Conservation (phyloP, 2,113 vertebrate genomes). For the Mobula hypostoma region DNA sequence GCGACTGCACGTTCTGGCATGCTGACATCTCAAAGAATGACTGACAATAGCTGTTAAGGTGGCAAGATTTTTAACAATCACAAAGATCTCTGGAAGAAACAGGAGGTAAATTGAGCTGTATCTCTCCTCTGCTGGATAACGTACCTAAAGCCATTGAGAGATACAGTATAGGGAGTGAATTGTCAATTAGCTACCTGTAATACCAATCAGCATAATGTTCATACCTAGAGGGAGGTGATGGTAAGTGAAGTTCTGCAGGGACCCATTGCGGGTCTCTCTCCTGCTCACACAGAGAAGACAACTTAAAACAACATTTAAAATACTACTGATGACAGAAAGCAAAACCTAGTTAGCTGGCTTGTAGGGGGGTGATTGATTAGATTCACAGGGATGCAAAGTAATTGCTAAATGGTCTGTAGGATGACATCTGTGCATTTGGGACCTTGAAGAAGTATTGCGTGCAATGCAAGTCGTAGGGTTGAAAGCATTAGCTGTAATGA, state of each 20-base stretch:
- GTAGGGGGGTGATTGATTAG: background rate
- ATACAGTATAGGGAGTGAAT: background rate
- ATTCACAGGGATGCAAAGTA: background rate
- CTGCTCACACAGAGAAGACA: background rate
- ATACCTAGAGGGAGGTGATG: background rate
- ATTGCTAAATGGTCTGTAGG: conserved; percentile 6
- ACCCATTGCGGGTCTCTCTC: background rate
- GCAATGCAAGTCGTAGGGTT: background rate
- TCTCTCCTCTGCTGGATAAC: background rate
- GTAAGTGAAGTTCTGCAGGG: background rate
- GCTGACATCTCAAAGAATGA: too few relatives aligned
- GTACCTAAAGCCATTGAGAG: background rate
- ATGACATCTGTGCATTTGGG: background rate
- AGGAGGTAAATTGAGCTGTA: background rate
- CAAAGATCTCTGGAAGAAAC: background rate
- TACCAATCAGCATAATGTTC: background rate
- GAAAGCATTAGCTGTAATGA: background rate
- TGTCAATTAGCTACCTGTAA: background rate
- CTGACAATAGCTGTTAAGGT: too few relatives aligned
- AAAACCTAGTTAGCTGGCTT: background rate
- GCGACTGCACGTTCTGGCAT: too few relatives aligned
- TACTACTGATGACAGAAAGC: background rate
- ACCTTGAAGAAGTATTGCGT: background rate
- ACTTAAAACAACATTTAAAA: background rate
- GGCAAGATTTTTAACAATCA: background rate